These are phyloP conservation scores for Oxyscelio sp. DNA, from an alignment of 2,888 invertebrate genomes.

Conservation along the genomic window DNA sequence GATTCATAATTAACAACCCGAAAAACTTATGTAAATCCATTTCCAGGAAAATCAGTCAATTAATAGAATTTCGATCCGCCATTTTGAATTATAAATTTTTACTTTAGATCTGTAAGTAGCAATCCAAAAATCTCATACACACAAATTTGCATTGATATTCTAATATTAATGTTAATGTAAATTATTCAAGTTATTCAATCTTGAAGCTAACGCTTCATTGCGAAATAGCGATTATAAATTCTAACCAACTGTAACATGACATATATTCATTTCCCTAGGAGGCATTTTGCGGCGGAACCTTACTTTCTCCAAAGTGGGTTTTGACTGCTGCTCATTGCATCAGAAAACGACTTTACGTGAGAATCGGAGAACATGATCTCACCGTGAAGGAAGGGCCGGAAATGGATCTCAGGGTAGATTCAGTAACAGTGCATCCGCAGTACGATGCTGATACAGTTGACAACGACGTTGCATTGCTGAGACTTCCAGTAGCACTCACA, in stretches of 20 bases:
- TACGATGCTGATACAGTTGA: conserved; percentile 97
- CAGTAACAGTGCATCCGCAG: conserved; percentile 94
- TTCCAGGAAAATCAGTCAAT: too few species aligned
- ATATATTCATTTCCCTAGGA: conserved; percentile 89
- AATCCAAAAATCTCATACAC: too few species aligned
- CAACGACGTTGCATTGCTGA: conserved; percentile 96
- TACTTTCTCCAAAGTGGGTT: conserved; percentile 95
- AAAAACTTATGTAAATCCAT: too few species aligned
- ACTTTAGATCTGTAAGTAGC: too few species aligned
- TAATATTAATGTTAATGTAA: too few species aligned
- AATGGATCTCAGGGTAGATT: conserved; percentile 92
- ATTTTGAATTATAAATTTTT: too few species aligned
- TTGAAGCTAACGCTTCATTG: too few species aligned
- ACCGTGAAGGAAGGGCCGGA: conserved; percentile 93
- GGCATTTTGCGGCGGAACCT: conserved; percentile 96
- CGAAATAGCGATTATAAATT: conserved; percentile 25
- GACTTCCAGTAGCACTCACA: conserved; percentile 89
- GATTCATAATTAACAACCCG: too few species aligned
- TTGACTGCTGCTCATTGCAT: conserved; percentile 97
- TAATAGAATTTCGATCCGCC: too few species aligned
- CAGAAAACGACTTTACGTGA: conserved; percentile 93
- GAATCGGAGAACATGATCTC: conserved; percentile 96
- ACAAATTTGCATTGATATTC: too few species aligned
- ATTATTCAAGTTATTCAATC: too few species aligned
- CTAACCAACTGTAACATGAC: conserved; percentile 3